Evolutionary conservation across 2,888 invertebrate species (phyloP).

Genomic region (Palloptera scutellata): DNA sequence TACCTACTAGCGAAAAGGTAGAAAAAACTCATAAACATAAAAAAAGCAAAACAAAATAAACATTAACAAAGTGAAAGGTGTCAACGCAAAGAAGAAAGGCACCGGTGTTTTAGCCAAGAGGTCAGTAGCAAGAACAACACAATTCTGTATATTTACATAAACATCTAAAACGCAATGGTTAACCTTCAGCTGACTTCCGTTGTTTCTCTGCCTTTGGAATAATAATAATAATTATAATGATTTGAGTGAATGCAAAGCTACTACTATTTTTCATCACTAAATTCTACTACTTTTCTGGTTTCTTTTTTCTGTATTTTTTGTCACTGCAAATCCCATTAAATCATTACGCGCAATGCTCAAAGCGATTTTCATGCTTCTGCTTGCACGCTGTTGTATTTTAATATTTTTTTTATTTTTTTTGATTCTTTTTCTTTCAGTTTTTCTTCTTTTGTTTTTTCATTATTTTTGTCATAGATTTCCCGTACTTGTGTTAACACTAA

Average conservation of each 20-base stretch:
- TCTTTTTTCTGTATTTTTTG: background rate
- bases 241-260: too few species aligned
- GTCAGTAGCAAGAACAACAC: background rate
- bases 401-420: background rate
- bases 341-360: slow-evolving; percentile 19
- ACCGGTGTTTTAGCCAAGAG: background rate
- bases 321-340: slow-evolving; percentile 25
- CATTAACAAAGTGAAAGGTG: background rate
- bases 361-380: slow-evolving; percentile 6
- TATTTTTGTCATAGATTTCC: slow-evolving; percentile 3
- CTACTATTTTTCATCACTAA: background rate
- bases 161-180: slow-evolving; percentile 7
- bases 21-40: too few species aligned
- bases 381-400: background rate
- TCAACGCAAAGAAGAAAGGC: background rate
- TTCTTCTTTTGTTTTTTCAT: background rate
- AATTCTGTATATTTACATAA: background rate
- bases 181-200: slow-evolving; percentile 19
- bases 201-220: background rate
- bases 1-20: too few species aligned
- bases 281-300: background rate
- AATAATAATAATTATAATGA: too few species aligned
- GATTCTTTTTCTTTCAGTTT: background rate
- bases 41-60: too few species aligned
- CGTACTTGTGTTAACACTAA: slow-evolving; percentile 38